Evolutionary conservation across 2,888 invertebrate species (phyloP), one percentile per base, ranked within the genome.

Genomic region (Epistrophe eligans): DNA sequence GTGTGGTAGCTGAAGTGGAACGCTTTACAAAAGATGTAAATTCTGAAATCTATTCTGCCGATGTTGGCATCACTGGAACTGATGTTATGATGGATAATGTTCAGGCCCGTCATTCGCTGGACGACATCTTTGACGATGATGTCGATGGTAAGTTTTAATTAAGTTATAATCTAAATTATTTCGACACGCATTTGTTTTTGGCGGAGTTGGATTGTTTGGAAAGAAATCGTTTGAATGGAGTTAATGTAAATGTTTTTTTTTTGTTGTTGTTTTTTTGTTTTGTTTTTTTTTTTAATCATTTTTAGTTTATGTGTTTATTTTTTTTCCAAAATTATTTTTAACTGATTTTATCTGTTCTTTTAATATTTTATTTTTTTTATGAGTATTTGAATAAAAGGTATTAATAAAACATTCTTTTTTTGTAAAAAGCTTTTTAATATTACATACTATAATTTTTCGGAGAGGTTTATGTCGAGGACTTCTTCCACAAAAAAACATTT

Each of bases 1-100:
- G 87, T 67, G 87, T 87, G 28, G 87, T 83, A 2, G 87, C 87
- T n/a, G 87, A 87, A 66, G 87, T 87, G 13, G 83, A 79, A 38
- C 83, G 87, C 4, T 72, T 83, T 9, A 55, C 87, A 15, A 87
- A 83, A 72, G 79, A 77, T 15, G 85, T 81, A 38, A 85, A 77
- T 74, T 71, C 79, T 19, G 83, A 52, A n/a, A 74, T 87, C 13
- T 87, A 87, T 60, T 48, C 87, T 0, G 60, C 71, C 8, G 71
- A 79, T 35, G 82, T 87, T 10, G 87, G 87, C 60, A 83, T 87
- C 24, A 83, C 87, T 11, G 87, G 87, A 9, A 48, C 50, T 11
- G 87, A 87, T 67, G 87, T 87, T 11, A 87, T 87, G 87, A 87
- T 87, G 87, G 83, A 87, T 43, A 87, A 79, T 57, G 87, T 82